Percentiles rank a stretch among this genome's conserved stretches.
Conservation (phyloP, 2,113 vertebrate species). For the Taxidea taxus region DNA sequence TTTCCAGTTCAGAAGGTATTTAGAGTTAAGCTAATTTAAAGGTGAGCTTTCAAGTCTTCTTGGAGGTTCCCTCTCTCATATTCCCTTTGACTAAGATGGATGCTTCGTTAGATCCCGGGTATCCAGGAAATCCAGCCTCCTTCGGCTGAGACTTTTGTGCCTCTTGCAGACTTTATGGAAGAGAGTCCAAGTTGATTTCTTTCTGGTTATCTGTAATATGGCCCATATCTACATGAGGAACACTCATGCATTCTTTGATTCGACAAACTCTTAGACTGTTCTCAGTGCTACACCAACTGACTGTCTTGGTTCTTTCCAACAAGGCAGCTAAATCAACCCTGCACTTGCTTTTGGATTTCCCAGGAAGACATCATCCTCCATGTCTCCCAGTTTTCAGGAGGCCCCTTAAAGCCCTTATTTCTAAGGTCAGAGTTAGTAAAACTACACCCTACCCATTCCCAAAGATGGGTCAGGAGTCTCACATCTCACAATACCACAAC, state of each 20-base stretch:
- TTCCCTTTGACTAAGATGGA: background rate
- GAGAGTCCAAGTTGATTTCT: background rate
- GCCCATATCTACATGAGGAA: background rate
- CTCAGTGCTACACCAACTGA: background rate
- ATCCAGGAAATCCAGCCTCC: background rate
- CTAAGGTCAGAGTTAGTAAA: background rate
- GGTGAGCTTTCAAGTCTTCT: background rate
- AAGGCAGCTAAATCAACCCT: background rate
- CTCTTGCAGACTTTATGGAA: background rate
- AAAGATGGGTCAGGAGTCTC: no score
- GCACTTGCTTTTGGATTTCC: background rate
- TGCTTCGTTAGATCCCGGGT: background rate
- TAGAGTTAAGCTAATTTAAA: background rate
- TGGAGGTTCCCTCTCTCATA: no score
- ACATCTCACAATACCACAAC: rapidly evolving
- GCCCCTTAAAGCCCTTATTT: background rate
- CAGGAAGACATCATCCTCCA: background rate
- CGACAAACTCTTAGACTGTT: background rate
- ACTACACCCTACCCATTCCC: no score
- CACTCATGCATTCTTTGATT: background rate
- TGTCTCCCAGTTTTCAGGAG: background rate
- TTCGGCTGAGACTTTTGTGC: background rate
- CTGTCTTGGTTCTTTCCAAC: background rate
- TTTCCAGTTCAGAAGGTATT: background rate
- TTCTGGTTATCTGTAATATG: background rate